Evolutionary conservation across 2,888 invertebrate genomes (phyloP), one percentile per base, ranked within the genome.

Genomic region (Myopa testacea): DNA sequence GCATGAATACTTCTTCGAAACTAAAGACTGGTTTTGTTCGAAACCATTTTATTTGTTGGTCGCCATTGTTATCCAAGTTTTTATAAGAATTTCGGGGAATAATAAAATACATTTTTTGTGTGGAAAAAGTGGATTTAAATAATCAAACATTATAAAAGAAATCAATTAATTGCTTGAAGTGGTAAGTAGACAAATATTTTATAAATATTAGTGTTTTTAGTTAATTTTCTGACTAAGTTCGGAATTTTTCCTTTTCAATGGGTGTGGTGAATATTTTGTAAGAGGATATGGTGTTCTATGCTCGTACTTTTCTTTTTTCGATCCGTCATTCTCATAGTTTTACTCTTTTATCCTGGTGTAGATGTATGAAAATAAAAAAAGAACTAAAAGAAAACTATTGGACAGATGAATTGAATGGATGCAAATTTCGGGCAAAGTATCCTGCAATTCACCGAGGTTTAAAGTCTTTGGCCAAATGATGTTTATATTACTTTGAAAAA

Each of bases 71-170:
- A 62, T 71, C 50, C 40, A 38, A 60, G 45, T 50, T 75, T 58
- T 26, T 45, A 4, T 34, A 60, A 14, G 62, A 67, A 26, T 45
- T 74, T 10, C 26, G n/a, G 60, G 38, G 50, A 10, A 76, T 60
- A 62, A 62, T 78, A 65, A 74, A 82, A 78, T 81, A 80, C 70
- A 76, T 79, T 81, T 82, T 82, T 83, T 82, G 80, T 79, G 77
- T 78, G 76, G 73, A 81, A 81, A 84, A 82, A 84, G 83, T 84
- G 84, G 74, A 81, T 78, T 80, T 34, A 83, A 83, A 82, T 81
- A 84, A 84, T 80, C 81, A 81, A 81, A 84, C 81, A 81, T 82
- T 85, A 85, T 83, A 83, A 84, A 85, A 86, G 84, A 82, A 84
- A 83, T 81, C 75, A 80, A 75, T 79, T 79, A 81, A 76, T 71